These are phyloP conservation scores for Plagiodera versicolora DNA, from an alignment of 2,888 invertebrate species.

Conservation along the genomic window DNA sequence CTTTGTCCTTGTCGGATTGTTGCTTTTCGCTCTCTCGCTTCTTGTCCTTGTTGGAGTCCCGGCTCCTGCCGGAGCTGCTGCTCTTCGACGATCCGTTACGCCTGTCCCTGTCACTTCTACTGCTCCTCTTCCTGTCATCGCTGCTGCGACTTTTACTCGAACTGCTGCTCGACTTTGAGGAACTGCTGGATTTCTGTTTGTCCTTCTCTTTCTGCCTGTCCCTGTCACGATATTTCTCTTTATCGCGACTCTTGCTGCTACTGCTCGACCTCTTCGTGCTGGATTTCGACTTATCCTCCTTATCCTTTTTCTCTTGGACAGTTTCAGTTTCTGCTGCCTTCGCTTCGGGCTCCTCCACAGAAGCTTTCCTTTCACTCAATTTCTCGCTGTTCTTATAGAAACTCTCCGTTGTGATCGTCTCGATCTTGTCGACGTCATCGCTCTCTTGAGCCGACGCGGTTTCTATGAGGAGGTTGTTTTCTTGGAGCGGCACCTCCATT, in stretches of 20 bases:
- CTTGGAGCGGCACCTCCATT: slow-evolving; percentile 22
- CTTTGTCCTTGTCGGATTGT: slow-evolving; percentile 70
- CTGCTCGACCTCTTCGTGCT: slow-evolving; percentile 28
- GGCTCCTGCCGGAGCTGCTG: slow-evolving; percentile 27
- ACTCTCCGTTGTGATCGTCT: slow-evolving; percentile 39
- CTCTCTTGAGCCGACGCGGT: slow-evolving; percentile 5
- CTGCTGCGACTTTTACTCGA: slow-evolving; percentile 38
- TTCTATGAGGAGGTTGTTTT: slow-evolving; percentile 5
- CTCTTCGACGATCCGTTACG: slow-evolving; percentile 16
- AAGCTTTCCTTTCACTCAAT: slow-evolving; percentile 71
- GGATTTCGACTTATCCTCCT: slow-evolving; percentile 21
- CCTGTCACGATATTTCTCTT: slow-evolving; percentile 32
- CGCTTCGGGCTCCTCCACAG: slow-evolving; percentile 44
- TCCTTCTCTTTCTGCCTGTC: too few species aligned
- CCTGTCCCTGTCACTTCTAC: slow-evolving; percentile 40
- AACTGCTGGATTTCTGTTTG: slow-evolving; percentile 27
- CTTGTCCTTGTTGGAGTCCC: slow-evolving; percentile 2
- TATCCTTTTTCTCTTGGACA: slow-evolving; percentile 20
- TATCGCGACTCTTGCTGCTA: slow-evolving; percentile 31
- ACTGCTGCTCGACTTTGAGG: slow-evolving; percentile 37
- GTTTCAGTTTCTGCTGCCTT: slow-evolving; percentile 20
- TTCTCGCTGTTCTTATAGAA: slow-evolving; percentile 69
- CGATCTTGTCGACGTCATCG: slow-evolving; percentile 5
- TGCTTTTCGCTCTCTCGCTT: slow-evolving; percentile 56
- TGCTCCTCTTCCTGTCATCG: slow-evolving; percentile 32